Evolutionary conservation across 2,113 vertebrate species (phyloP).

Genomic region (Hyaena hyaena): DNA sequence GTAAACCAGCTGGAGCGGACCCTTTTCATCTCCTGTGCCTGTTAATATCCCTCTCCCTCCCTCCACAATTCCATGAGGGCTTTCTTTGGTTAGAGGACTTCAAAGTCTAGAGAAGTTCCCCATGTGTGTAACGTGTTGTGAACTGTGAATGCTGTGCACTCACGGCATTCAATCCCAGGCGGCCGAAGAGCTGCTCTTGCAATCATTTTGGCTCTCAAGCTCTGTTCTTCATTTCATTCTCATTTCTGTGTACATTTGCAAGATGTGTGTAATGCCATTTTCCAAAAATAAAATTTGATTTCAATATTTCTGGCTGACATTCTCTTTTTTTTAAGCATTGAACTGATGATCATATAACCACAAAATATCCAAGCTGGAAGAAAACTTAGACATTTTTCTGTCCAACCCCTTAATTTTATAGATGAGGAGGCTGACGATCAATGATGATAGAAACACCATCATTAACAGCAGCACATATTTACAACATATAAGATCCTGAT

Average conservation of each 20-base stretch:
- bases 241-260: conserved; percentile 92
- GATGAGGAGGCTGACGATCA: conserved; percentile 46
- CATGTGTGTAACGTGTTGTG: conserved; percentile 85
- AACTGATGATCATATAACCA: conserved; percentile 52
- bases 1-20: conserved; percentile 67
- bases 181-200: conserved; percentile 85
- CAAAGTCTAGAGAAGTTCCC: conserved; percentile 80
- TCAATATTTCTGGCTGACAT: conserved; percentile 85
- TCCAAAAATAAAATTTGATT: conserved; percentile 92
- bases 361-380: not conserved
- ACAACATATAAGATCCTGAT: not conserved
- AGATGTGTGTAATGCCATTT: conserved; percentile 92
- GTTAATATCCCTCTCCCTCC: conserved; percentile 41
- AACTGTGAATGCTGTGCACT: conserved; percentile 76
- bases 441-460: conserved; percentile 27
- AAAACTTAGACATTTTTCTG: conserved; percentile 40
- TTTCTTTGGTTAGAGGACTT: conserved; percentile 84
- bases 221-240: conserved; percentile 87
- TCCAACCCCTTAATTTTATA: conserved; percentile 48
- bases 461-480: conserved; percentile 32
- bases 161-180: conserved; percentile 57
- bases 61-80: conserved; percentile 69
- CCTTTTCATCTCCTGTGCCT: conserved; percentile 68
- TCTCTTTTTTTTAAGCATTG: conserved; percentile 52
- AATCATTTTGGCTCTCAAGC: conserved; percentile 87